Base-by-base conservation (phyloP, 2,113 vertebrate species). In the Rostratula benghalensis region DNA sequence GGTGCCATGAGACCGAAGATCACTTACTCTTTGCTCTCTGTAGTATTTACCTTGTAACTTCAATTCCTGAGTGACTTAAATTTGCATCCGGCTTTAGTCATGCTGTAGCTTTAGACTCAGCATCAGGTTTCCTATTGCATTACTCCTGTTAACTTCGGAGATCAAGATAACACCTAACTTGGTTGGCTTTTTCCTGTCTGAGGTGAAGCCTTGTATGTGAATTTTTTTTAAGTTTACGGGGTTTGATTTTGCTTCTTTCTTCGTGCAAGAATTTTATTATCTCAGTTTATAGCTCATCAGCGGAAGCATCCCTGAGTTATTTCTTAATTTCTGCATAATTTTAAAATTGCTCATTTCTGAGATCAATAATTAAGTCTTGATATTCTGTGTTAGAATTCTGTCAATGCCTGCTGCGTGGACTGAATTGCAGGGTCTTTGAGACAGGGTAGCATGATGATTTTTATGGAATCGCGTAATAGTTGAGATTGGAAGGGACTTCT, bases 41-140 rank as follows among this genome's bases (percentile, higher is more conserved):
- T 7, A 37, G 79, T 87, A 68, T 96, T 92, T 95, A 68, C 60
- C n/a, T 85, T 91, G 45, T 33, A 30, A 76, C 64, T 90, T 70
- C 71, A 89, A 70, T 96, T 97, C 90, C 82, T 90, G 24, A 3
- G 73, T 19, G 80, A 63, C 63, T 88, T 4, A 27, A 54, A 33
- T 43, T 74, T 86, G 74, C 64, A 5, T 73, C 46, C 24, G 69
- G 61, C 81, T 89, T 91, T 65, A 63, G 71, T 71, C 41, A 25
- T 43, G 54, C 63, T 87, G 91, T 51, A 87, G 91, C 78, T 90
- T 93, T 68, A 80, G 64, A 28, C 14, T 11, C 87, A 23, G 87
- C 28, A 31, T 94, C 95, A 91, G 25, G 63, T 96, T 81, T 89
- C 93, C 79, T 95, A 4, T 76, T 95, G 94, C 82, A 20, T 83